Conservation (phyloP, 2,797 vertebrate species). For the Distichodus sexfasciatus region DNA sequence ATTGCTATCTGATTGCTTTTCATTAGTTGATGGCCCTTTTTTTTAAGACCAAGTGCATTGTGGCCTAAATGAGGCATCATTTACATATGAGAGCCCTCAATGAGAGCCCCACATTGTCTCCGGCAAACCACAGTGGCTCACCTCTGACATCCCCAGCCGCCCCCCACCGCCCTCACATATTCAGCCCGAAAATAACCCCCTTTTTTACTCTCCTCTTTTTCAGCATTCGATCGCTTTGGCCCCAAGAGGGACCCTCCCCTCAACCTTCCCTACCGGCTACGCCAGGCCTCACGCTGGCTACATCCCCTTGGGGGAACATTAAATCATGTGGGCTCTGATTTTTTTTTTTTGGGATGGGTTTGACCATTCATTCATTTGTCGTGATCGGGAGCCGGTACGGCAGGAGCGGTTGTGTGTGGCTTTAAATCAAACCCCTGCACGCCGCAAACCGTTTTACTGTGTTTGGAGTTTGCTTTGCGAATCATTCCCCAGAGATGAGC, state of each 20-base stretch:
- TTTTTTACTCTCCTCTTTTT: not conserved
- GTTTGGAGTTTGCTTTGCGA: constrained; percentile 22
- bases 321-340: not conserved
- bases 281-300: constrained; percentile 1
- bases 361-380: not conserved
- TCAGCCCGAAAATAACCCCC: constrained; percentile 21
- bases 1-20: not conserved
- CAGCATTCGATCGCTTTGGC: not conserved
- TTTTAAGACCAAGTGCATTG: constrained; percentile 27
- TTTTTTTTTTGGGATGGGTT: not conserved
- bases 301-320: not conserved
- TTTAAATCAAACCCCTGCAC: constrained; percentile 15
- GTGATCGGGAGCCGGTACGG: not conserved
- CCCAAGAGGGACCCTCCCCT: not conserved
- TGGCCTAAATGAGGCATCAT: constrained; percentile 34
- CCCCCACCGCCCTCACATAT: constrained; percentile 24
- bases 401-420: constrained; percentile 10
- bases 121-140: constrained; percentile 36
- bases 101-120: constrained; percentile 49
- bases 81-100: constrained; percentile 49
- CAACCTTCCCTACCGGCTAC: not conserved
- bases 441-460: constrained; percentile 4
- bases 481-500: constrained; percentile 22
- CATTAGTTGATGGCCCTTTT: not conserved
- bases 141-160: constrained; percentile 48